These are phyloP conservation scores for Epistrophella euchroma DNA, from an alignment of 2,888 invertebrate genomes.

Conservation along the genomic window DNA sequence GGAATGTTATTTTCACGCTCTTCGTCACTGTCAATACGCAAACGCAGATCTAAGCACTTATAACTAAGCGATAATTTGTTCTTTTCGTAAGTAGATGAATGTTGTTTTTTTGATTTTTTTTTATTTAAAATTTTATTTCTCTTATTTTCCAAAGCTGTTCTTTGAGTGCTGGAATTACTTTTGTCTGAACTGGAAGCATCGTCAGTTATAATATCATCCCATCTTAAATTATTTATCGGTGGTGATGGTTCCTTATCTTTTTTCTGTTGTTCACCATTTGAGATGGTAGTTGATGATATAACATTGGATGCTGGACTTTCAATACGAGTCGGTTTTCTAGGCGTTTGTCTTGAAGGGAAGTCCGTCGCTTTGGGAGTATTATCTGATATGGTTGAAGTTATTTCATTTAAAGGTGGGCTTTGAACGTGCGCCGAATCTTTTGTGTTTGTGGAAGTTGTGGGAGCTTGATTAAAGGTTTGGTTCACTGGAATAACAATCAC, in stretches of 20 bases:
- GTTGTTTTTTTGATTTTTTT: neutral
- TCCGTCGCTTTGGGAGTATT: neutral
- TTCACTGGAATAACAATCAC: slow-evolving; percentile 65
- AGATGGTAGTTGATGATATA: slow-evolving; percentile 16
- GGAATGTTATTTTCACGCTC: neutral
- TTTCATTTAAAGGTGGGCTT: slow-evolving; percentile 30
- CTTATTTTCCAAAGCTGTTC: neutral
- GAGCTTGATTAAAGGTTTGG: slow-evolving; percentile 61
- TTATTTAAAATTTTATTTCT: neutral
- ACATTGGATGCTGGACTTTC: neutral
- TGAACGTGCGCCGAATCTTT: too few species aligned
- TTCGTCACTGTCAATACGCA: neutral
- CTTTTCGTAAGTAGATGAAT: neutral
- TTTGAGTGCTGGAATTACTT: neutral
- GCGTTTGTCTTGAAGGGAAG: neutral
- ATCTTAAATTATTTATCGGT: neutral
- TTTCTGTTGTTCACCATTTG: neutral
- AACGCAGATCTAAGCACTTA: slow-evolving; percentile 6
- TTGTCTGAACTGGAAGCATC: neutral
- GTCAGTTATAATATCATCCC: slow-evolving; percentile 23
- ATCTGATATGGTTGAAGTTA: slow-evolving; percentile 28
- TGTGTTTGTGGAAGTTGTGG: neutral
- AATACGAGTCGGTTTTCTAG: neutral
- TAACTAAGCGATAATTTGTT: neutral
- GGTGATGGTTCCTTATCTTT: neutral